phyloP scores from a whole-genome alignment of 2,888 invertebrate genomes.

The Agrotis segetum region DNA sequence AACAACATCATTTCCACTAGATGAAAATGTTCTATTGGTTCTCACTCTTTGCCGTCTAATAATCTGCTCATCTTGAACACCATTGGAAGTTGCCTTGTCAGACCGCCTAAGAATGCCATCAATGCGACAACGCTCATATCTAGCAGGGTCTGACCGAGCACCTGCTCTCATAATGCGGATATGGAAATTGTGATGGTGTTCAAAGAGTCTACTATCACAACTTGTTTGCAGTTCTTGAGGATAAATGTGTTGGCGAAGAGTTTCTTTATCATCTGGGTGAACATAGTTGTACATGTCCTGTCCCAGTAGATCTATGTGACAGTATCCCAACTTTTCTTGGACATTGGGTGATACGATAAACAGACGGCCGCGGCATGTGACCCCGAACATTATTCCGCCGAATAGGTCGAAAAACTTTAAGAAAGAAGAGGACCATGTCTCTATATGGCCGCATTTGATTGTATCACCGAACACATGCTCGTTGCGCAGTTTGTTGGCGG shows the following conservation, averaged over 20 bases:
- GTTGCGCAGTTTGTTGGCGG: constrained; percentile 96
- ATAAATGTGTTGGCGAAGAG: constrained; percentile 93
- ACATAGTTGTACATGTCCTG: constrained; percentile 96
- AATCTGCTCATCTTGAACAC: constrained; percentile 88
- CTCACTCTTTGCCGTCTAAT: constrained; percentile 89
- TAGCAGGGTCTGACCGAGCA: constrained; percentile 93
- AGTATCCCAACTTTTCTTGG: constrained; percentile 96
- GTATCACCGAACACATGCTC: constrained; percentile 93
- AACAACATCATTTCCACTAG: constrained; percentile 92
- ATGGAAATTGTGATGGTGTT: constrained; percentile 90
- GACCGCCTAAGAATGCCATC: constrained; percentile 92
- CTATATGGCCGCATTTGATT: constrained; percentile 86
- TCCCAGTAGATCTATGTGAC: constrained; percentile 97
- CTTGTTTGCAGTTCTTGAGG: constrained; percentile 88
- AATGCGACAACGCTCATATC: constrained; percentile 93
- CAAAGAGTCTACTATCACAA: constrained; percentile 79
- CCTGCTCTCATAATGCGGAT: constrained; percentile 92
- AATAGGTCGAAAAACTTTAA: constrained; percentile 92
- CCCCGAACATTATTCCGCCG: constrained; percentile 95
- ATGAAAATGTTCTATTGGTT: constrained; percentile 88
- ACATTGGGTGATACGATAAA: constrained; percentile 96
- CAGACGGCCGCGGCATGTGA: constrained; percentile 95
- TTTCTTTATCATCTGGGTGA: constrained; percentile 95
- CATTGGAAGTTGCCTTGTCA: constrained; percentile 90
- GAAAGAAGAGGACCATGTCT: constrained; percentile 90